Percentiles rank a stretch among this genome's conserved stretches.
Evolutionary conservation across 1,140 invertebrate species (phyloP).

Genomic region (Campodea augens): DNA sequence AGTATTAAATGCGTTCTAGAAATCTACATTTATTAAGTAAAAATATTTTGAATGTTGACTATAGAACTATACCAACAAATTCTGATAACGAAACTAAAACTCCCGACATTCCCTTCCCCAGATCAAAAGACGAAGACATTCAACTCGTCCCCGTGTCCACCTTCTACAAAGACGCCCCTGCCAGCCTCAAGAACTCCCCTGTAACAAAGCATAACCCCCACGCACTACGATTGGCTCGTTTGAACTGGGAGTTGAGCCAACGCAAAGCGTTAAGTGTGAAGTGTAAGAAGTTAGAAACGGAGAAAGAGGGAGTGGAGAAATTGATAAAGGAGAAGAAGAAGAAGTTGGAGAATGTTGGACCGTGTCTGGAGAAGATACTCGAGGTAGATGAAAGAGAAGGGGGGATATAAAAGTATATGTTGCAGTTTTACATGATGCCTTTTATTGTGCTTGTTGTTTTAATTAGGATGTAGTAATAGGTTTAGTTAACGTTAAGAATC

Average conservation of each 20-base stretch:
- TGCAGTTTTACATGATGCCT: too few species aligned
- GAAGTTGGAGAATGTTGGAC: conserved; percentile 58
- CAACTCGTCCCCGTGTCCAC: conserved; percentile 66
- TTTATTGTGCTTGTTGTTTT: too few species aligned
- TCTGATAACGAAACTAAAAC: too few species aligned
- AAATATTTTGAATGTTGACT: too few species aligned
- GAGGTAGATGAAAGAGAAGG: too few species aligned
- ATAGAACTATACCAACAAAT: too few species aligned
- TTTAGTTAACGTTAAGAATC: too few species aligned
- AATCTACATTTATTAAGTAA: too few species aligned
- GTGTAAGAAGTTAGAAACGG: conserved; percentile 51
- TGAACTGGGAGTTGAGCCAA: conserved; percentile 85
- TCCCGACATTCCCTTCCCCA: too few species aligned
- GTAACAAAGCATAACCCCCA: conserved; percentile 48
- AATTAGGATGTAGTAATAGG: too few species aligned
- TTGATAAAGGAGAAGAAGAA: conserved; percentile 62
- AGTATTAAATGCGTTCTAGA: too few species aligned
- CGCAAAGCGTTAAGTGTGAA: conserved; percentile 59
- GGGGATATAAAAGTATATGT: too few species aligned
- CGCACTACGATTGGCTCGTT: conserved; percentile 57
- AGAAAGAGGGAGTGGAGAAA: conserved; percentile 50
- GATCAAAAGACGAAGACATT: conserved; percentile 86
- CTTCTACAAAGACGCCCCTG: conserved; percentile 65
- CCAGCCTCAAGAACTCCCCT: conserved; percentile 39
- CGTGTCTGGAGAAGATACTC: conserved; percentile 50